These are phyloP conservation scores for Drosophila crucigera DNA, from an alignment of 2,888 invertebrate genomes.

Conservation along the genomic window DNA sequence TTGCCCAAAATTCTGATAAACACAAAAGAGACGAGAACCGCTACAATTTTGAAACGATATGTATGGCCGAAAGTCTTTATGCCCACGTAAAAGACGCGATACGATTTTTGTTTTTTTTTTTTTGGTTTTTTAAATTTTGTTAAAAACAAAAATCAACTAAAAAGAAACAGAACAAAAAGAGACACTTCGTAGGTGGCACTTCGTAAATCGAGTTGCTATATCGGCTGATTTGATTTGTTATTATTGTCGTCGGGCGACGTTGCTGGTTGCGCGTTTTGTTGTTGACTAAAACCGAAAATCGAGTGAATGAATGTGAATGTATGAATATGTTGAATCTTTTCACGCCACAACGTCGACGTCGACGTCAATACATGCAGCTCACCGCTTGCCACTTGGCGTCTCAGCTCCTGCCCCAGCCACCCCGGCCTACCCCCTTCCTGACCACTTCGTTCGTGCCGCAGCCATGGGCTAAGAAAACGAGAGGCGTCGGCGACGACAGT, in stretches of 20 bases:
- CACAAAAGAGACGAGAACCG: not conserved
- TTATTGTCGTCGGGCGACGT: conserved; percentile 42
- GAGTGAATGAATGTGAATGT: conserved; percentile 46
- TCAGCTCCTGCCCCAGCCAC: not conserved
- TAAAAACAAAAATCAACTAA: not conserved
- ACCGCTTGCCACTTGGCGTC: conserved; percentile 14
- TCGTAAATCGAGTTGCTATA: not conserved
- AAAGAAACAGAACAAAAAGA: not conserved
- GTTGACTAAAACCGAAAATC: conserved; percentile 65
- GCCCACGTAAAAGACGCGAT: not conserved
- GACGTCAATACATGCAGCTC: conserved; percentile 34
- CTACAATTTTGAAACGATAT: not conserved
- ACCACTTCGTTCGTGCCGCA: not conserved
- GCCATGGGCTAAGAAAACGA: conserved; percentile 15
- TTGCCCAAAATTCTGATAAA: conserved; percentile 4
- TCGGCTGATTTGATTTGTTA: conserved; percentile 11
- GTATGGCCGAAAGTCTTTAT: not conserved
- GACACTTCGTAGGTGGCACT: conserved; percentile 1
- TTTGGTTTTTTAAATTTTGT: conserved; percentile 1
- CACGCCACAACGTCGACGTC: conserved; percentile 31
- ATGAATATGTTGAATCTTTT: conserved; percentile 52
- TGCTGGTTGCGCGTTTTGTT: conserved; percentile 58
- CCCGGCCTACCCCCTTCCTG: not conserved
- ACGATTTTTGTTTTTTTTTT: not conserved
- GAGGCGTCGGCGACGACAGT: conserved; percentile 24